Evolutionary conservation across 2,888 invertebrate genomes (phyloP), one percentile per base, ranked within the genome.

Genomic region (Fragum sueziense): DNA sequence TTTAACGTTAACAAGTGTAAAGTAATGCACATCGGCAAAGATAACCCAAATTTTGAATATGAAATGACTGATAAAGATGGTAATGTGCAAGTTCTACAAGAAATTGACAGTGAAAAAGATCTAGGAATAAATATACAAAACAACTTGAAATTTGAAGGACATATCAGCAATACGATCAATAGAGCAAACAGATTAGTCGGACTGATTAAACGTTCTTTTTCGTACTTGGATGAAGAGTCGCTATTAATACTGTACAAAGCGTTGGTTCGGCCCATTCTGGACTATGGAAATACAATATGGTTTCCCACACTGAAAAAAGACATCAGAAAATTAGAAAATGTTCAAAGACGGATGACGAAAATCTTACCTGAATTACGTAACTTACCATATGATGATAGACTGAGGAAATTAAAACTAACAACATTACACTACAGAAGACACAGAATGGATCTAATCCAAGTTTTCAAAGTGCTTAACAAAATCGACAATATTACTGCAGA

Each of bases 341-440:
- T 68, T 25, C 68, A 68, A 27, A 47, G 68, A 11, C 4, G 47
- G 11, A 22, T 47, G 11, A 68, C 68, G 20, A 41, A 27, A 47
- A 47, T 47, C 7, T 20, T 68, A 2, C 68, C 47, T 27, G 47
- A 47, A 68, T 33, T 65, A 2, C 22, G 20, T 4, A 17, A 34
- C 4, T 17, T 65, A 25, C n/a, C 7, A 3, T 65, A 65, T 34
- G 65, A 65, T 11, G 65, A 37, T 6, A 65, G 65, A 65, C 25
- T 65, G 4, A 22, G 25, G 14, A 37, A 33, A 33, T 22, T 65
- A 20, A 20, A 29, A 4, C 37, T 65, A 37, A 33, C 65, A 25
- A 65, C 65, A n/a, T 37, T 65, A 25, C 2, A 37, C 1, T 65
- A 65, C 37, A 65, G 65, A 65, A 65, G 65, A 20, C 14, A 37